A percentile compares a stretch with the other conserved stretches of the same genome.
These are phyloP conservation scores for Melanotaenia nigrans DNA, from an alignment of 2,797 vertebrate species.

Conservation along the genomic window DNA sequence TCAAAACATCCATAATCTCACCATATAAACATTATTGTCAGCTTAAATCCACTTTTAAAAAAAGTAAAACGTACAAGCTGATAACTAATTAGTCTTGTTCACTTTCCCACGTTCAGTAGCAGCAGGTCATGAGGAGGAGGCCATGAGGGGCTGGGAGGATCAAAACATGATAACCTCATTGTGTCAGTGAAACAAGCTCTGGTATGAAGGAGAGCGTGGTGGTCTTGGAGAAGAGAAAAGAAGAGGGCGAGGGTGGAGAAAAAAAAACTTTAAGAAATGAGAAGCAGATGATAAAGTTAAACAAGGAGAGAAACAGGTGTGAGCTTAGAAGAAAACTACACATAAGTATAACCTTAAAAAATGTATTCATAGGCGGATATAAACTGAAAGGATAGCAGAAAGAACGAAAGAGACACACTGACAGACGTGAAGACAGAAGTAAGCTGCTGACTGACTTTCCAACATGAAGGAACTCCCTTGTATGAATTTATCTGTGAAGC, in stretches of 20 bases:
- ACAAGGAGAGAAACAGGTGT: slow-evolving; percentile 6
- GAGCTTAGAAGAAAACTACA: background rate
- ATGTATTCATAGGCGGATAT: background rate
- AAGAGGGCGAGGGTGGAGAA: background rate
- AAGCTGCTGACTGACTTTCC: slow-evolving; percentile 45
- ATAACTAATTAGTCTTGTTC: slow-evolving; percentile 32
- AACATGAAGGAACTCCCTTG: slow-evolving; percentile 64
- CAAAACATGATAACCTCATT: slow-evolving; percentile 45
- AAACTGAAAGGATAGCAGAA: background rate
- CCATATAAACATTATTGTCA: background rate
- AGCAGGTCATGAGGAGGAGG: slow-evolving; percentile 27
- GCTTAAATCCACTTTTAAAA: background rate
- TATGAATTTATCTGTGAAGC: slow-evolving; percentile 41
- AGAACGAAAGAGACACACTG: background rate
- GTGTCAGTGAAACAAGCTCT: slow-evolving; percentile 46
- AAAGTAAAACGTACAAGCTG: background rate
- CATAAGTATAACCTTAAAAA: background rate
- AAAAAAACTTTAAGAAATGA: slow-evolving; percentile 14
- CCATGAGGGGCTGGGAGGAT: slow-evolving; percentile 40
- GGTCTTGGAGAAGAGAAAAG: background rate
- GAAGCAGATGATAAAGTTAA: slow-evolving; percentile 18
- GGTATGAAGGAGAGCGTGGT: slow-evolving; percentile 58
- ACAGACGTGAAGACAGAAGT: slow-evolving; percentile 14
- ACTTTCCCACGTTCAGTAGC: slow-evolving; percentile 52
- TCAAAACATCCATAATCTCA: background rate